Conservation (phyloP, 2,888 invertebrate genomes). For the Catonia carolina region DNA sequence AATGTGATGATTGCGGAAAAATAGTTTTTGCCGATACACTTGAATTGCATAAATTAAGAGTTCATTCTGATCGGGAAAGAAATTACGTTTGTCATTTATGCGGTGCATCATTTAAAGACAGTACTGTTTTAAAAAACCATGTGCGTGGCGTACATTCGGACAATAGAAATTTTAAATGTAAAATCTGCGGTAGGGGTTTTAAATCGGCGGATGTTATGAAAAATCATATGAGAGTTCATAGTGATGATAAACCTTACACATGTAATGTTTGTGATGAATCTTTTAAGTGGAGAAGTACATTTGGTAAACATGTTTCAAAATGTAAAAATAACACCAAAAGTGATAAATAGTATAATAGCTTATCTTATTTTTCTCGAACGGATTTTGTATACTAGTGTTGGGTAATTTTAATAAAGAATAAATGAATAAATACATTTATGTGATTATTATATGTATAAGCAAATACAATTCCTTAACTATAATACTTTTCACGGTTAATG, state of each 20-base stretch:
- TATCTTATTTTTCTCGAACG: too few species aligned
- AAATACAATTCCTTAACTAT: too few species aligned
- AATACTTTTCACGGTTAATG: too few species aligned
- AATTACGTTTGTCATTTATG: background rate
- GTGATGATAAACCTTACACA: background rate
- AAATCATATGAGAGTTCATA: background rate
- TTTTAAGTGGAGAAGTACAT: background rate
- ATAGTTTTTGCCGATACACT: background rate
- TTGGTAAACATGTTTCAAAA: background rate
- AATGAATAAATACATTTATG: too few species aligned
- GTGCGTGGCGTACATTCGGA: background rate
- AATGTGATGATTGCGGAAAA: slow-evolving; percentile 13
- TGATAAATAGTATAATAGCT: too few species aligned
- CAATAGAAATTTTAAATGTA: background rate
- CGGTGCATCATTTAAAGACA: background rate
- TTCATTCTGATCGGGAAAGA: background rate
- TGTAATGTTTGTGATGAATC: background rate
- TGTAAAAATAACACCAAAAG: background rate
- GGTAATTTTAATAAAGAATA: too few species aligned
- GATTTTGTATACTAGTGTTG: too few species aligned
- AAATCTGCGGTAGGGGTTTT: background rate
- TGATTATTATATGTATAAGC: too few species aligned
- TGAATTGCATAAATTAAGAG: too few species aligned
- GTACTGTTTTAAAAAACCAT: background rate
- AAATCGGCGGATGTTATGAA: background rate